Percentiles rank a stretch among this genome's conserved stretches.
These are phyloP conservation scores for Atractosteus spatula DNA, from an alignment of 2,113 vertebrate species.

Conservation along the genomic window DNA sequence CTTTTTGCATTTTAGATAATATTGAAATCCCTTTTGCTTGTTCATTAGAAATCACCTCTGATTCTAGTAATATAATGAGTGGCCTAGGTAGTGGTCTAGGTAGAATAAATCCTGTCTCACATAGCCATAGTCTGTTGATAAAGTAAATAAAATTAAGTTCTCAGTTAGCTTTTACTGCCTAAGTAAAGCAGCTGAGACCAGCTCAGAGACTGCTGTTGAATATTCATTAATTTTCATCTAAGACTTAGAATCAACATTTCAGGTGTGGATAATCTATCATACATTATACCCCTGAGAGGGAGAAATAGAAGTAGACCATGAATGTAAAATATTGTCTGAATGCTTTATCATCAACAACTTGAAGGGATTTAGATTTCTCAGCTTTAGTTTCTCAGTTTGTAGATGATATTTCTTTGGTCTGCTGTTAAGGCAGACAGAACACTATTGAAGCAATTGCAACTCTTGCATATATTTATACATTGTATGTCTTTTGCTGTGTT, in stretches of 20 bases:
- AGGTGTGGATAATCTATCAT: slow-evolving; percentile 11
- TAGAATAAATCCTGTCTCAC: no score
- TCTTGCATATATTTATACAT: no score
- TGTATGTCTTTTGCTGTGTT: no score
- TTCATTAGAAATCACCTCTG: not conserved
- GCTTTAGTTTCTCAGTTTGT: not conserved
- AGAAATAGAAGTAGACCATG: not conserved
- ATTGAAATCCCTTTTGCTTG: no score
- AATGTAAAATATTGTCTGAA: not conserved
- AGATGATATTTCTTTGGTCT: not conserved
- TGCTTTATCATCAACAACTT: slow-evolving; percentile 3
- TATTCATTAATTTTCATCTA: not conserved
- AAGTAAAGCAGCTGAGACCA: not conserved
- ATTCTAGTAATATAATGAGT: no score
- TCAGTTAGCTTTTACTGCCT: not conserved
- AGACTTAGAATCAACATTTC: slow-evolving; percentile 15
- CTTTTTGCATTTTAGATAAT: not conserved
- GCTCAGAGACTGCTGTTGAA: not conserved
- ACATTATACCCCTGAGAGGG: slow-evolving; percentile 1
- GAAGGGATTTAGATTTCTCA: not conserved
- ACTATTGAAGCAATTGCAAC: not conserved
- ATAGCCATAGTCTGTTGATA: no score
- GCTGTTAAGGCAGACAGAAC: not conserved
- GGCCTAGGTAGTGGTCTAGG: no score
- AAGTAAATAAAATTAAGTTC: not conserved